Evolutionary conservation across 2,888 invertebrate genomes (phyloP).

Genomic region (Trachelus troglodyta): DNA sequence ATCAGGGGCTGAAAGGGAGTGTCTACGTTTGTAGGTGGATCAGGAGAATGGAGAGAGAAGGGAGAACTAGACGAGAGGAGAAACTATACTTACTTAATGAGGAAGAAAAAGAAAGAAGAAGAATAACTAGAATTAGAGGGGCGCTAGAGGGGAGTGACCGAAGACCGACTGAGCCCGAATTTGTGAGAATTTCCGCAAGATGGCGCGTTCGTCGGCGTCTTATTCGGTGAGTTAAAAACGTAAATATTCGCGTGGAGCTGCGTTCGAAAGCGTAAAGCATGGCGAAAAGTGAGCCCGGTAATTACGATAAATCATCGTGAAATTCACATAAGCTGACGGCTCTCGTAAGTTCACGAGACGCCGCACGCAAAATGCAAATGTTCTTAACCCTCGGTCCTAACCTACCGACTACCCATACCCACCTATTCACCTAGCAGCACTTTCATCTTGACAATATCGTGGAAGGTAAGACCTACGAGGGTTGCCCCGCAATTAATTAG

Average conservation of each 20-base stretch:
- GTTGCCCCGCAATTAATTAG: conserved; percentile 62
- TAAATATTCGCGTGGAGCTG: not conserved
- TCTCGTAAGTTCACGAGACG: conserved; percentile 59
- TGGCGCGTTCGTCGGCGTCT: not conserved
- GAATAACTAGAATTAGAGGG: no score
- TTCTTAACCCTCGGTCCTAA: conserved; percentile 10
- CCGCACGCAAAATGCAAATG: conserved; percentile 62
- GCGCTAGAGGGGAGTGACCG: no score
- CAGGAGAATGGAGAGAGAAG: not conserved
- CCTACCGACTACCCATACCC: no score
- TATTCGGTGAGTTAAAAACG: not conserved
- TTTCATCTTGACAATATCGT: no score
- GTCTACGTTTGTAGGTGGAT: not conserved
- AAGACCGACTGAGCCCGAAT: no score
- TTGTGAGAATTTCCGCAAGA: no score
- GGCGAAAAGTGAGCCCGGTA: conserved; percentile 56
- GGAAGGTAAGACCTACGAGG: conserved; percentile 23
- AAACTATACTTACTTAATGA: not conserved
- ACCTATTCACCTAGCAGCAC: no score
- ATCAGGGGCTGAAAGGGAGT: not conserved
- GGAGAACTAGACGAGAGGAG: not conserved
- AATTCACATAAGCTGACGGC: conserved; percentile 58
- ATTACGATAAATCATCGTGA: conserved; percentile 59
- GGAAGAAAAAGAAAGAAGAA: not conserved
- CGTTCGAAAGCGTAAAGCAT: conserved; percentile 42